These are phyloP conservation scores for Zaprionus gabonicus DNA, from an alignment of 1,140 invertebrate species.

Conservation along the genomic window DNA sequence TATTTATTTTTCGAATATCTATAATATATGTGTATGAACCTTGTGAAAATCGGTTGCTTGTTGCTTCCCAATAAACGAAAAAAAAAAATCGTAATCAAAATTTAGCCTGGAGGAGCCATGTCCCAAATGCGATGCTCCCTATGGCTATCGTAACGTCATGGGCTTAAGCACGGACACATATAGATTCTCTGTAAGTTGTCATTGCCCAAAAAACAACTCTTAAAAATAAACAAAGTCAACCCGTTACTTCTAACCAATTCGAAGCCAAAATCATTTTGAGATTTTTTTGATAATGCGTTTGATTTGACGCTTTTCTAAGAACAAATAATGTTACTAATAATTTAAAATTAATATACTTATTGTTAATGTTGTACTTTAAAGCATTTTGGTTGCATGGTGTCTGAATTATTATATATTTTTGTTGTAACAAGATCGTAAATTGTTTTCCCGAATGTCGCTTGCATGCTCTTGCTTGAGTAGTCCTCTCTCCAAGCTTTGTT, in stretches of 20 bases:
- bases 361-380: not conserved
- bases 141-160: constrained; percentile 97
- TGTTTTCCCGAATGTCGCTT: constrained; percentile 5
- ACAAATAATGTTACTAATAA: constrained; percentile 2
- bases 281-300: constrained; percentile 9
- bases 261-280: constrained; percentile 3
- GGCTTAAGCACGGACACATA: constrained; percentile 92
- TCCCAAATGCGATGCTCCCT: constrained; percentile 88
- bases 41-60: constrained; percentile 51
- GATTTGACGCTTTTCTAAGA: constrained; percentile 26
- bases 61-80: constrained; percentile 39
- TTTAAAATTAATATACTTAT: not conserved
- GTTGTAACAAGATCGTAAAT: not conserved
- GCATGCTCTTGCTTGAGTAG: constrained; percentile 11
- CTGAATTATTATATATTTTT: not conserved
- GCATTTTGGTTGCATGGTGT: constrained; percentile 41
- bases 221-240: constrained; percentile 1
- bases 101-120: constrained; percentile 92
- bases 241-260: constrained; percentile 27
- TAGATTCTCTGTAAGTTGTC: constrained; percentile 89
- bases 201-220: constrained; percentile 14
- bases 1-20: constrained; percentile 30
- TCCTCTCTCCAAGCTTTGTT: constrained; percentile 10
- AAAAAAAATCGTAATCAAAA: constrained; percentile 39
- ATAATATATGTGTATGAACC: constrained; percentile 53